These are phyloP conservation scores for Lepus timidus DNA, from an alignment of 2,113 vertebrate genomes.

Conservation along the genomic window DNA sequence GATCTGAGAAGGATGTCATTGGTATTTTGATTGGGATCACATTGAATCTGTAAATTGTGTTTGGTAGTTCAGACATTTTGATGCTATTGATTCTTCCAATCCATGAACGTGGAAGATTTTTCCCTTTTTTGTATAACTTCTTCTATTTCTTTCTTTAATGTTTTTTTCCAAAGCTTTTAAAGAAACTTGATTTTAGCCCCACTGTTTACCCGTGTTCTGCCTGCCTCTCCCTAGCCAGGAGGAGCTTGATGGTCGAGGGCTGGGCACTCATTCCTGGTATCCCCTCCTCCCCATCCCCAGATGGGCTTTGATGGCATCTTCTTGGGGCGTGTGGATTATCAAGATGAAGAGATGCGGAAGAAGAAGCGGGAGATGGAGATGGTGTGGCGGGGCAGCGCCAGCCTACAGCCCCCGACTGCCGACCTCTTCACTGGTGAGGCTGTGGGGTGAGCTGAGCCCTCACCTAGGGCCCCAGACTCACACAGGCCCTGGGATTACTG, in stretches of 20 bases:
- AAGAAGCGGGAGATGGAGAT: constrained; percentile 89
- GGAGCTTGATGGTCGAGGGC: neutral
- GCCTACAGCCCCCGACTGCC: constrained; percentile 86
- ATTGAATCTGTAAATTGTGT: no score
- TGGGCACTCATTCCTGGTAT: neutral
- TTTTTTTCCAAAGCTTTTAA: no score
- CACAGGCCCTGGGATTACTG: neutral
- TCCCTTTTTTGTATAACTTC: no score
- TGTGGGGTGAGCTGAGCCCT: neutral
- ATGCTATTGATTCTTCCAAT: no score
- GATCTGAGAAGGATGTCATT: no score
- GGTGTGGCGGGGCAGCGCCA: constrained; percentile 93
- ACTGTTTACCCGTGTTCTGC: neutral
- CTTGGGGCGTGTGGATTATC: constrained; percentile 94
- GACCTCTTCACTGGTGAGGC: constrained; percentile 94
- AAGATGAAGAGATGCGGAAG: constrained; percentile 89
- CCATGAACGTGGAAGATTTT: no score
- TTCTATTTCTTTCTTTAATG: no score
- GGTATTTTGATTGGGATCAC: no score
- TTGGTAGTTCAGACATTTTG: no score
- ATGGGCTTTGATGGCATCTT: constrained; percentile 97
- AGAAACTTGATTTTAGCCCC: neutral
- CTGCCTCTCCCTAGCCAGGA: neutral
- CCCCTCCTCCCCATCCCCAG: constrained; percentile 77
- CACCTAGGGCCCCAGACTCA: neutral